Base-by-base conservation (phyloP, 2,113 vertebrate species). In the Cervus canadensis region DNA sequence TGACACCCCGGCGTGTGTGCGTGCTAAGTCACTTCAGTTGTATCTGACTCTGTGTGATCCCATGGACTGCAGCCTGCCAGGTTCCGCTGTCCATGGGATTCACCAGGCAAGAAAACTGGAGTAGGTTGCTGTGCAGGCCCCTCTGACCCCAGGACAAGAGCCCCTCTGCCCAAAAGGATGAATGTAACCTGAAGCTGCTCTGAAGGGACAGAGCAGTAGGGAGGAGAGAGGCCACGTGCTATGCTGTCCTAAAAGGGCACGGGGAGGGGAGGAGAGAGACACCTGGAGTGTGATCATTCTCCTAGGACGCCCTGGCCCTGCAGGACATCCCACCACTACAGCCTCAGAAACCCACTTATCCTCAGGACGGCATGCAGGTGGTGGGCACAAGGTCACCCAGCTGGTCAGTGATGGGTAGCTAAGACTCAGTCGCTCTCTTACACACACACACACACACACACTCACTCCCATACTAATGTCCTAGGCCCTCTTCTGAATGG, bases 141-240 rank as follows among this genome's bases (percentile, higher is more conserved):
- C 59, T 88, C 52, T 82, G 0, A 0, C 59, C 25, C 64, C 54
- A 52, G 6, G 16, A 15, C 23, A 52, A 11, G 40, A 56, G 40
- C 56, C 28, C 16, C n/a, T 76, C 62, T 90, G 74, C 54, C 64
- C 28, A 2, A 78, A 67, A 92, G 21, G 50, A 23, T 0, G 6
- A 16, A 8, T 40, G 74, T 57, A n/a, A n/a, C 6, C 6, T 36
- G 40, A 36, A 89, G 15, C 33, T 40, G 14, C n/a, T 43, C 45
- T 40, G 43, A 23, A 54, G 19, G 33, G 0, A 0, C n/a, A 45
- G 57, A 57, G 54, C 28, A 19, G 16, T 3, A 9, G 83, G 15
- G 33, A 26, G 14, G 3, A 21, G 4, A 60, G 45, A 67, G 67
- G 10, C 14, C 60, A 62, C 0, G 0, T 6, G 2, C 10, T 78